These are phyloP conservation scores for Priocnemis perturbator DNA, from an alignment of 2,888 invertebrate genomes.

Conservation along the genomic window DNA sequence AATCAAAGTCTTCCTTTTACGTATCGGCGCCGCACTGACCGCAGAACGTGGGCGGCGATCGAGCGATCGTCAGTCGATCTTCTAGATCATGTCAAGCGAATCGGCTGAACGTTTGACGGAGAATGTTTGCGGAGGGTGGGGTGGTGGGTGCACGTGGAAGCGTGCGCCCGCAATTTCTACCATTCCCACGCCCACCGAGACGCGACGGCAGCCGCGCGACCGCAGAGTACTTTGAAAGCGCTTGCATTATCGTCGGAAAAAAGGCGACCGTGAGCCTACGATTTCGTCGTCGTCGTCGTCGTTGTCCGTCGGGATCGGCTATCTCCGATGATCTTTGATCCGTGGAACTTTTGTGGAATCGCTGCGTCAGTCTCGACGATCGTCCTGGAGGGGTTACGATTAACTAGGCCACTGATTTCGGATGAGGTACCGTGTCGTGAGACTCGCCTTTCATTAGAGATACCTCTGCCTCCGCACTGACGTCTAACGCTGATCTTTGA, in stretches of 20 bases:
- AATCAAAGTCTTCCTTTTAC: not conserved
- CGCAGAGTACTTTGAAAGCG: constrained; percentile 53
- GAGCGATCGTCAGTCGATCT: constrained; percentile 36
- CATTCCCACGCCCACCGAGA: constrained; percentile 63
- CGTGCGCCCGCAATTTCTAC: constrained; percentile 54
- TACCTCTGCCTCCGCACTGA: too few species aligned
- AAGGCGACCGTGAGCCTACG: constrained; percentile 49
- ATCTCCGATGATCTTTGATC: constrained; percentile 1
- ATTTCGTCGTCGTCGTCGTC: constrained; percentile 34
- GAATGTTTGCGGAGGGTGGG: constrained; percentile 23
- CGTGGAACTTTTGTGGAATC: not conserved
- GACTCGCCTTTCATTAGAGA: too few species aligned
- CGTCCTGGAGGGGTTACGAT: not conserved
- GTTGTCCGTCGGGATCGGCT: constrained; percentile 9
- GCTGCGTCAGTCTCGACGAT: constrained; percentile 24
- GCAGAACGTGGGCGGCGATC: constrained; percentile 44
- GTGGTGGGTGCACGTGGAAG: constrained; percentile 27
- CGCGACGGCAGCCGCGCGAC: constrained; percentile 35
- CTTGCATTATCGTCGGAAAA: constrained; percentile 57
- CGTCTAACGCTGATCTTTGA: too few species aligned
- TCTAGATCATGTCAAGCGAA: not conserved
- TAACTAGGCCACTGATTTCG: too few species aligned
- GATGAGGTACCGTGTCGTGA: too few species aligned
- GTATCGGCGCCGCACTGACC: constrained; percentile 27
- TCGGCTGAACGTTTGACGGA: too few species aligned